These are phyloP conservation scores for Ciconia nigra DNA, from an alignment of 2,797 vertebrate species.

Conservation along the genomic window DNA sequence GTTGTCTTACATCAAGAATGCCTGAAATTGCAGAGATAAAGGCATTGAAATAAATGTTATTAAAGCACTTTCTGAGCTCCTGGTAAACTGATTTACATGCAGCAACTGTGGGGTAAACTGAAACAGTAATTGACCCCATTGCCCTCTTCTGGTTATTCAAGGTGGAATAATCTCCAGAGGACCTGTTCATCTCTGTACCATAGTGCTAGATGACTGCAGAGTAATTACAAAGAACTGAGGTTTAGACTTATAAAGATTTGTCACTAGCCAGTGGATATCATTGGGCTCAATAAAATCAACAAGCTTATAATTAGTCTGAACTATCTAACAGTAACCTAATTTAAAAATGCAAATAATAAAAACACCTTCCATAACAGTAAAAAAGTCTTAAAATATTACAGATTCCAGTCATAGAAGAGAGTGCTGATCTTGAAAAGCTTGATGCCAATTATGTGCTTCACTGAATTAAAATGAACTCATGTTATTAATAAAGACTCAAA, in stretches of 20 bases:
- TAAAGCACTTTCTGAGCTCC: conserved; percentile 43
- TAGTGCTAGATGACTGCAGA: conserved; percentile 52
- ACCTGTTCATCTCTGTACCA: conserved; percentile 58
- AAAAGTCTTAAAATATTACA: conserved; percentile 60
- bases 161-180: conserved; percentile 67
- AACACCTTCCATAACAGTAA: conserved; percentile 54
- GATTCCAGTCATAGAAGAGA: conserved; percentile 64
- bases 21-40: conserved; percentile 62
- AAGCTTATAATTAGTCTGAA: conserved; percentile 74
- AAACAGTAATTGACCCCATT: conserved; percentile 74
- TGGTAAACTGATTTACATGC: conserved; percentile 72
- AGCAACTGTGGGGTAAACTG: conserved; percentile 54
- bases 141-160: conserved; percentile 69
- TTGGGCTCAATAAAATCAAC: conserved; percentile 68
- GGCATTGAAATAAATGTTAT: conserved; percentile 47
- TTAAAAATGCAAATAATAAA: conserved; percentile 78
- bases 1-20: background rate
- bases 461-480: conserved; percentile 78
- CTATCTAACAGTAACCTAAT: conserved; percentile 67
- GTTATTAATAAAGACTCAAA: conserved; percentile 76
- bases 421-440: conserved; percentile 71
- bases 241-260: conserved; percentile 70
- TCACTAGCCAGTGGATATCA: conserved; percentile 59
- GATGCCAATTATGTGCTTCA: conserved; percentile 79
- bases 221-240: conserved; percentile 67